Conservation (phyloP, 2,113 vertebrate species). For the Pampusana beccarii region DNA sequence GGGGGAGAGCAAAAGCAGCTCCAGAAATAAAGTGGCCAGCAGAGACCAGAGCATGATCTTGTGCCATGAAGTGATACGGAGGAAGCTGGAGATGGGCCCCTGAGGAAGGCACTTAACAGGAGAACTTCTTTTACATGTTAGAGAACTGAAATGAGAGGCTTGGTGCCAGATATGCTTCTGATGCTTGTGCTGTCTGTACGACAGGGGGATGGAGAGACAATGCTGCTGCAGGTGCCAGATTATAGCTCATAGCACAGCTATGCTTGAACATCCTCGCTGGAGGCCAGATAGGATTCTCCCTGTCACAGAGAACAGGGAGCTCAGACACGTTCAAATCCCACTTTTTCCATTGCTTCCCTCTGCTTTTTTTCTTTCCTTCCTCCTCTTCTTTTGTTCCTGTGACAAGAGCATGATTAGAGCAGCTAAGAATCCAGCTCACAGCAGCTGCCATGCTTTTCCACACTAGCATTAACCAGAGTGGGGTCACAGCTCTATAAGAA, state of each 20-base stretch:
- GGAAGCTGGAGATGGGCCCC: not conserved
- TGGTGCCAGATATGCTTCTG: not conserved
- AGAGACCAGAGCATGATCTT: not conserved
- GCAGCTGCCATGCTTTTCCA: not conserved
- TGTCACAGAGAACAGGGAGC: not conserved
- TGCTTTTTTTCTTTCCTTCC: not conserved
- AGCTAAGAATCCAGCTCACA: not conserved
- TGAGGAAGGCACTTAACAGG: not conserved
- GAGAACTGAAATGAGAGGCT: not conserved
- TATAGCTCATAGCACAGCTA: not conserved
- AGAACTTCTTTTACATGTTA: not conserved
- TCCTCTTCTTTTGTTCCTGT: not conserved
- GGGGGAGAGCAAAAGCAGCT: not conserved
- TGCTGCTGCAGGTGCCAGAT: not conserved
- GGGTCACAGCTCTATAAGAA: not conserved
- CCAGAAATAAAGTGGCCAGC: not conserved
- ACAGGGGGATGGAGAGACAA: not conserved
- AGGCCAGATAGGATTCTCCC: not conserved
- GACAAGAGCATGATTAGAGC: not conserved
- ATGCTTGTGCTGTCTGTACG: not conserved
- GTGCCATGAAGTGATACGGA: not conserved
- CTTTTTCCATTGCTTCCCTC: not conserved
- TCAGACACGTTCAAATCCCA: not conserved
- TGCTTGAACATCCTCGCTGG: not conserved
- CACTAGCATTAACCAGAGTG: fast-evolving